These are phyloP conservation scores for Eueides isabella DNA, from an alignment of 1,140 invertebrate genomes.

Conservation along the genomic window DNA sequence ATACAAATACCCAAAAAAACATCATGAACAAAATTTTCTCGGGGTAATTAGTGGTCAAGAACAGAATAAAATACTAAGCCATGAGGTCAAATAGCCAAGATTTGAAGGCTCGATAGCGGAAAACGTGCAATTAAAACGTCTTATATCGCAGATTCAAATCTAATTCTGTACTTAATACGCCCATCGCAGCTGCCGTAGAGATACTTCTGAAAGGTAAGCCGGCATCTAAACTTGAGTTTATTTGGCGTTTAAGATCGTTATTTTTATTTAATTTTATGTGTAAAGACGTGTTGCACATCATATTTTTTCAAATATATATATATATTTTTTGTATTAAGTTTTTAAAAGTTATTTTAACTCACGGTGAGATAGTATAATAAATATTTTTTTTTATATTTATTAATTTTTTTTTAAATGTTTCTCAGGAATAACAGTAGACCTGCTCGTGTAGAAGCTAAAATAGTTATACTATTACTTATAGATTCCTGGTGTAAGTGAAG, in stretches of 20 bases:
- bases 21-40: background rate
- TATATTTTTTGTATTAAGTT: too few relatives aligned
- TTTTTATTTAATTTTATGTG: background rate
- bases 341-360: too few relatives aligned
- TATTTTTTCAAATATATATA: too few relatives aligned
- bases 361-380: too few relatives aligned
- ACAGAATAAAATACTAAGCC: too few relatives aligned
- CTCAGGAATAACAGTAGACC: too few relatives aligned
- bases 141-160: conserved; percentile 1
- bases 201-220: background rate
- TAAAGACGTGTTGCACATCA: background rate
- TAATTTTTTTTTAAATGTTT: too few relatives aligned
- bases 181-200: background rate
- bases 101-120: background rate
- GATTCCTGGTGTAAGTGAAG: too few relatives aligned
- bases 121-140: background rate
- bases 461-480: too few relatives aligned
- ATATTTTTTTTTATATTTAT: too few relatives aligned
- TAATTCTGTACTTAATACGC: background rate
- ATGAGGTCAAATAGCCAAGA: background rate
- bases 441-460: too few relatives aligned
- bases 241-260: background rate
- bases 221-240: background rate
- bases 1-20: background rate
- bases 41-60: background rate